phyloP scores from a whole-genome alignment of 2,888 invertebrate species.

The Harmothoe impar region DNA sequence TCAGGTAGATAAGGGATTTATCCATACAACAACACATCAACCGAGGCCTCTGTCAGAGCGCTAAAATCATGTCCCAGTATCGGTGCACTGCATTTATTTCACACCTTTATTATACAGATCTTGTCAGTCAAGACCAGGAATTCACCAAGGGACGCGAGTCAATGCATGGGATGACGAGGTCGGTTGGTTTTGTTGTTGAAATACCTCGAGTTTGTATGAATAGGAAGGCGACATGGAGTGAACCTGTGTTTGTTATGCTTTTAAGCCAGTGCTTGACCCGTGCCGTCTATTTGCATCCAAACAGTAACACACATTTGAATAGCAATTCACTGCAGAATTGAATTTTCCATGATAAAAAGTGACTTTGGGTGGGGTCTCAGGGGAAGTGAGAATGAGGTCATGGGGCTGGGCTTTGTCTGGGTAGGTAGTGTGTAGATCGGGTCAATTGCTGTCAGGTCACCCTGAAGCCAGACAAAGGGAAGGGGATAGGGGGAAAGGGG shows the following conservation, averaged over 20 bases:
- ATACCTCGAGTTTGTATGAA: background rate
- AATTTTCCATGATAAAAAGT: conserved; percentile 26
- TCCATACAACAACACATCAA: too few relatives aligned
- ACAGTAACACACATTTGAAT: conserved; percentile 40
- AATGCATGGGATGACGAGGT: background rate
- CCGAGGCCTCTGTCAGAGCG: too few relatives aligned
- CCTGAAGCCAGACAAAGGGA: conserved; percentile 55
- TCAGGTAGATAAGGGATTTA: too few relatives aligned
- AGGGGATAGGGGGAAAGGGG: background rate
- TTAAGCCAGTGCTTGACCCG: conserved; percentile 38
- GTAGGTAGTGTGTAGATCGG: conserved; percentile 12
- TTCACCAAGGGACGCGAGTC: background rate
- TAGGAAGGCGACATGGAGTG: conserved; percentile 16
- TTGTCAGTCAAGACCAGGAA: background rate
- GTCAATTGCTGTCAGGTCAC: conserved; percentile 61
- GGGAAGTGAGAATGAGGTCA: conserved; percentile 47
- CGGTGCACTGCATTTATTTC: too few relatives aligned
- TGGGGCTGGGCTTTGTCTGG: conserved; percentile 32
- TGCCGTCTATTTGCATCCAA: conserved; percentile 2
- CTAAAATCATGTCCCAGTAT: too few relatives aligned
- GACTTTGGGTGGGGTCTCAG: background rate
- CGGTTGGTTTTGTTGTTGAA: conserved; percentile 1
- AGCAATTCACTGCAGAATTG: conserved; percentile 43
- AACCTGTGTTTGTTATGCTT: conserved; percentile 26
- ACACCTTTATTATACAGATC: too few relatives aligned